Conservation (phyloP, 1,140 invertebrate genomes). For the Aplysia californica region DNA sequence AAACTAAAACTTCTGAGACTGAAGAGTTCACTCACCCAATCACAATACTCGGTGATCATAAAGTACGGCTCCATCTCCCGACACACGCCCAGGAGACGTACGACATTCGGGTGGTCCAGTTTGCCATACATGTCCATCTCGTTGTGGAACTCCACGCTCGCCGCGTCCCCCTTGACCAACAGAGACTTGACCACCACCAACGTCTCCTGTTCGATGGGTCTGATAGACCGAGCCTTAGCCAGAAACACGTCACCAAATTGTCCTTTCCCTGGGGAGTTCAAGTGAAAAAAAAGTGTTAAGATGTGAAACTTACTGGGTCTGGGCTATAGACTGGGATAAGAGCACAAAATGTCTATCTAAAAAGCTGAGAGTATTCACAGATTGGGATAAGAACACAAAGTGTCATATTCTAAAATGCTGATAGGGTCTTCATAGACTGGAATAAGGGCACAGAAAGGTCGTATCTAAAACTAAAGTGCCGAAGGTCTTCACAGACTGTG, state of each 20-base stretch:
- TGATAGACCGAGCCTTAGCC: slow-evolving; percentile 73
- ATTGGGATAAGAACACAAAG: too few species aligned
- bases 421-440: too few species aligned
- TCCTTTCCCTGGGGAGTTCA: slow-evolving; percentile 78
- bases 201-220: slow-evolving; percentile 65
- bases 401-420: too few species aligned
- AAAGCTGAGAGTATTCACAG: too few species aligned
- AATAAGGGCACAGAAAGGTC: too few species aligned
- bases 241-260: slow-evolving; percentile 92
- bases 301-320: too few species aligned
- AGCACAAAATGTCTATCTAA: too few species aligned
- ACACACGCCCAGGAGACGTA: slow-evolving; percentile 83
- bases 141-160: slow-evolving; percentile 84
- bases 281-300: too few species aligned
- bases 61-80: slow-evolving; percentile 87
- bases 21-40: slow-evolving; percentile 80
- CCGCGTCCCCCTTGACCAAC: slow-evolving; percentile 80
- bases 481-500: too few species aligned
- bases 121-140: slow-evolving; percentile 88
- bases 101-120: slow-evolving; percentile 83
- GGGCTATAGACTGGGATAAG: too few species aligned
- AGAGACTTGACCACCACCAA: slow-evolving; percentile 81
- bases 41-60: slow-evolving; percentile 90
- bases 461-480: too few species aligned
- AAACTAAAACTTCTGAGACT: too few species aligned